Conservation (phyloP, 2,888 invertebrate genomes). For the Microdon myrmicae region DNA sequence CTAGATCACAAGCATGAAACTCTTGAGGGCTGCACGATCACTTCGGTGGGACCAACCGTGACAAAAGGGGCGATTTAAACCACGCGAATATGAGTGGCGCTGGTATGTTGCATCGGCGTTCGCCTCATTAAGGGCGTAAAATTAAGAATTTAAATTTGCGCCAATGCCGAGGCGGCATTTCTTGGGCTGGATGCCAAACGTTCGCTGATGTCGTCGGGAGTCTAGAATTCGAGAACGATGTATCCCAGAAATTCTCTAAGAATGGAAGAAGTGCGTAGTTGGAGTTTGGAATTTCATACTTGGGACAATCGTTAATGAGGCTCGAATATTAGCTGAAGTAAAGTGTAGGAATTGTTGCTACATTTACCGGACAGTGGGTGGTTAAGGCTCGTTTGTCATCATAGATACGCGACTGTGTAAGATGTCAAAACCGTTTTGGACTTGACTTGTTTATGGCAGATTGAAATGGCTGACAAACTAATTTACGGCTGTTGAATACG, state of each 20-base stretch:
- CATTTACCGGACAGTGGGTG: no score
- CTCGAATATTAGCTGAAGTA: no score
- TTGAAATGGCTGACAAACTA: background rate
- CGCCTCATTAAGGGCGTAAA: slow-evolving; percentile 50
- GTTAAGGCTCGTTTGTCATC: no score
- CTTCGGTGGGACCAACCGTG: slow-evolving; percentile 37
- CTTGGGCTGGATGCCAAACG: slow-evolving; percentile 43
- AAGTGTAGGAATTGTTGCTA: no score
- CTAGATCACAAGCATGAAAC: no score
- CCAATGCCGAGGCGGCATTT: slow-evolving; percentile 13
- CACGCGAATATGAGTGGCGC: slow-evolving; percentile 43
- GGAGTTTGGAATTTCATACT: slow-evolving; percentile 38
- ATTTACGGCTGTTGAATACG: background rate
- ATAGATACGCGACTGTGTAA: no score
- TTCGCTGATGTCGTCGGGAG: slow-evolving; percentile 25
- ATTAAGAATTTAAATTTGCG: slow-evolving; percentile 22
- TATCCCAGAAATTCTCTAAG: no score
- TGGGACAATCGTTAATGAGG: slow-evolving; percentile 39
- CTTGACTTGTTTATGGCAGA: no score
- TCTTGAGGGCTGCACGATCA: slow-evolving; percentile 24
- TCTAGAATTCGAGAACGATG: no score
- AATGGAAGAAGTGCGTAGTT: no score
- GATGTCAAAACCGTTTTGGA: no score
- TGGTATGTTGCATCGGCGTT: slow-evolving; percentile 40
- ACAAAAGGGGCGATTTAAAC: slow-evolving; percentile 43